phyloP scores from a whole-genome alignment of 23 tunicate species.

The Ciona savignyi region DNA sequence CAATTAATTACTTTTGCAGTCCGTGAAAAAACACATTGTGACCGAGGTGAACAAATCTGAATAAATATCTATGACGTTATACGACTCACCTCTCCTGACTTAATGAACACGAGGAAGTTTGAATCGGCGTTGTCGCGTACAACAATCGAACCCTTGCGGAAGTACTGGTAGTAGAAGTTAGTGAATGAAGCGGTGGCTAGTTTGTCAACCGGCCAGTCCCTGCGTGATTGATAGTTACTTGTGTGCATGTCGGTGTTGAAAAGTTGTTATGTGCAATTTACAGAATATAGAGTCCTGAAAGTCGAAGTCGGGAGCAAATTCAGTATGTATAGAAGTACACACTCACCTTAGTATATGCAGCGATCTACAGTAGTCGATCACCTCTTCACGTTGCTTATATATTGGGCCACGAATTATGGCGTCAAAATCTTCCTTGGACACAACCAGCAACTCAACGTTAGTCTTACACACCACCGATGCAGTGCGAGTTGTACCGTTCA shows the following conservation, averaged over 20 bases:
- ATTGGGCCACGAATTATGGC: slow-evolving; percentile 54
- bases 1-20: no score
- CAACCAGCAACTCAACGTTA: slow-evolving; percentile 58
- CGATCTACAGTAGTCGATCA: slow-evolving; percentile 5
- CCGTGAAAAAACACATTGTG: not conserved
- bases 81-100: slow-evolving; percentile 75
- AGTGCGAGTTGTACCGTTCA: slow-evolving; percentile 55
- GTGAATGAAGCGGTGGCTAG: slow-evolving; percentile 39
- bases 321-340: not conserved
- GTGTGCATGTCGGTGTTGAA: no score
- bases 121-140: slow-evolving; percentile 23
- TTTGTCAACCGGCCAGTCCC: slow-evolving; percentile 61
- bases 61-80: no score
- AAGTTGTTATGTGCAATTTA: no score
- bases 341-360: not conserved
- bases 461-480: slow-evolving; percentile 76
- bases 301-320: no score
- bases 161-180: slow-evolving; percentile 61
- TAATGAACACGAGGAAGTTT: slow-evolving; percentile 57
- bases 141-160: slow-evolving; percentile 35
- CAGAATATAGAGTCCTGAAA: no score
- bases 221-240: not conserved
- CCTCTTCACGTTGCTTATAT: slow-evolving; percentile 65
- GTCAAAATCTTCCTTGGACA: slow-evolving; percentile 68
- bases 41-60: not conserved